These are phyloP conservation scores for Thinocorus orbignyianus DNA, from an alignment of 2,113 vertebrate genomes.

Conservation along the genomic window DNA sequence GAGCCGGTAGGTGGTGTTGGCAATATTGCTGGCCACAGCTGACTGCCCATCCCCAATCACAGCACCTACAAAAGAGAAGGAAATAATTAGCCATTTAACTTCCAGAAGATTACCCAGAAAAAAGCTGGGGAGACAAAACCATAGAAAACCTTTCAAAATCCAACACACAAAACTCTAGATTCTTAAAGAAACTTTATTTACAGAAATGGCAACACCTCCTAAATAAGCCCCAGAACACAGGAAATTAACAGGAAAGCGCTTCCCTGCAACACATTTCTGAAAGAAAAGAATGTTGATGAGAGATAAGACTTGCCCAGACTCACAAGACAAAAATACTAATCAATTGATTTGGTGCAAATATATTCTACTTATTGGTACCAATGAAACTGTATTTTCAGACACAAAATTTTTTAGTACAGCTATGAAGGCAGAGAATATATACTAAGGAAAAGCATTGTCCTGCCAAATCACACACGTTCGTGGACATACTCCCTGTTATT, in stretches of 20 bases:
- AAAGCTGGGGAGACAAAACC: not conserved
- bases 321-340: not conserved
- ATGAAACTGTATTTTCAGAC: not conserved
- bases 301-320: not conserved
- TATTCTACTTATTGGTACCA: not conserved
- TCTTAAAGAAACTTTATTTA: constrained; percentile 12
- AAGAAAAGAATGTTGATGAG: not conserved
- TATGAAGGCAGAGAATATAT: not conserved
- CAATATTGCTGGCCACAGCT: constrained; percentile 98
- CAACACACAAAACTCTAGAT: not conserved
- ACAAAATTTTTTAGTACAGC: not conserved
- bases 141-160: not conserved
- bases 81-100: not conserved
- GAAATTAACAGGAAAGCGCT: constrained; percentile 19
- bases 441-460: not conserved
- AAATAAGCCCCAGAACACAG: not conserved
- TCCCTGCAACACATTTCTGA: not conserved
- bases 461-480: not conserved
- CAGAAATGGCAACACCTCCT: not conserved
- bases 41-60: constrained; percentile 98
- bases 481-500: not conserved
- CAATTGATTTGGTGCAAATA: not conserved
- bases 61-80: constrained; percentile 78
- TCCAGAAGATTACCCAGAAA: not conserved
- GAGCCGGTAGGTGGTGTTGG: constrained; percentile 96